Evolutionary conservation across 2,888 invertebrate genomes (phyloP).

Genomic region (Empis stercorea): DNA sequence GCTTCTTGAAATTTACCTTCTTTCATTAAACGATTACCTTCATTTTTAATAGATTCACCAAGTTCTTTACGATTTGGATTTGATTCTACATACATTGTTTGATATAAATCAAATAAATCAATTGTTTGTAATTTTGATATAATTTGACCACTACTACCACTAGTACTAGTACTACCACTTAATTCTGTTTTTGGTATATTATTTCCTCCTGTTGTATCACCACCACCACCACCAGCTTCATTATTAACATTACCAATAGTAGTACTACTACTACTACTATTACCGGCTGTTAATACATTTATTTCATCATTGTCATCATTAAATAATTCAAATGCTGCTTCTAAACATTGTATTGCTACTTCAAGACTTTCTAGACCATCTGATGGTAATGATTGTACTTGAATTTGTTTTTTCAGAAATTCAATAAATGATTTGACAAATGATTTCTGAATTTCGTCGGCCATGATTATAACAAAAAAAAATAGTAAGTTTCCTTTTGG

Average conservation of each 20-base stretch:
- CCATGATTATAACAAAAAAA: slow-evolving; percentile 17
- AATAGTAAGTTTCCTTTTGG: too few species aligned
- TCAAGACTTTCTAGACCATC: slow-evolving; percentile 46
- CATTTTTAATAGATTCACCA: slow-evolving; percentile 77
- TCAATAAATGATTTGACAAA: slow-evolving; percentile 32
- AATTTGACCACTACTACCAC: slow-evolving; percentile 8
- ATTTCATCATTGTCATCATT: slow-evolving; percentile 18
- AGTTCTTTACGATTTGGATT: slow-evolving; percentile 45
- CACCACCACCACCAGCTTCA: background rate
- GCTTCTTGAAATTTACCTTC: slow-evolving; percentile 68
- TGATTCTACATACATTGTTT: slow-evolving; percentile 33
- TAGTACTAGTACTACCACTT: too few species aligned
- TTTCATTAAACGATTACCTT: slow-evolving; percentile 84
- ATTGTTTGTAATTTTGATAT: slow-evolving; percentile 22
- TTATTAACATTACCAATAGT: too few species aligned
- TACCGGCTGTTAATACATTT: slow-evolving; percentile 5
- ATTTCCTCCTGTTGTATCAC: slow-evolving; percentile 11
- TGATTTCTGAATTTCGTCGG: slow-evolving; percentile 30
- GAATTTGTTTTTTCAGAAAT: slow-evolving; percentile 30
- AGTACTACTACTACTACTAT: slow-evolving; percentile 3
- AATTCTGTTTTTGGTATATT: background rate
- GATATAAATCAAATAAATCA: slow-evolving; percentile 38
- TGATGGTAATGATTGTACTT: slow-evolving; percentile 22
- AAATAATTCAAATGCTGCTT: slow-evolving; percentile 70
- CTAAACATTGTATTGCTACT: slow-evolving; percentile 89